Conservation (phyloP, 2,797 vertebrate genomes). For the Myotis pilosus region DNA sequence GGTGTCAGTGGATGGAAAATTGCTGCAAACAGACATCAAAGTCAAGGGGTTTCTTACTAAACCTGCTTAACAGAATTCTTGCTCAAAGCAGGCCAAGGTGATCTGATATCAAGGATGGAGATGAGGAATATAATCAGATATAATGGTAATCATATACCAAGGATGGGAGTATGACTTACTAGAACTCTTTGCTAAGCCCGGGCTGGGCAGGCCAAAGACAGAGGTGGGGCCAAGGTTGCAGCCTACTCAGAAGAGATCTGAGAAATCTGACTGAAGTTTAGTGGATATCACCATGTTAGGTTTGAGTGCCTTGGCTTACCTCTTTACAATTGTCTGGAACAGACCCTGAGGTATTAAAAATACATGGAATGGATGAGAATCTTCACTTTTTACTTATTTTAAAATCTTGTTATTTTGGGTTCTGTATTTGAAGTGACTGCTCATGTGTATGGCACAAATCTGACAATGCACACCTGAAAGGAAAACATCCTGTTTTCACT, state of each 20-base stretch:
- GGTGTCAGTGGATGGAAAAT: neutral
- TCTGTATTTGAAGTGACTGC: neutral
- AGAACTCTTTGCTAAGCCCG: neutral
- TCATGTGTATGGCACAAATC: neutral
- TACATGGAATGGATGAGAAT: neutral
- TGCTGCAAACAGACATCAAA: neutral
- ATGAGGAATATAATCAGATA: neutral
- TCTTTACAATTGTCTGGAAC: neutral
- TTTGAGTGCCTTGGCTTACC: neutral
- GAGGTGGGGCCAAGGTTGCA: neutral
- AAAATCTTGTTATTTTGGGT: neutral
- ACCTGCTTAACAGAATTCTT: neutral
- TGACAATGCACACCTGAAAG: neutral
- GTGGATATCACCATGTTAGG: neutral
- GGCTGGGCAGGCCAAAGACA: neutral
- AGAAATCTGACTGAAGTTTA: neutral
- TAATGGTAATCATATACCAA: neutral
- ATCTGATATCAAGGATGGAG: neutral
- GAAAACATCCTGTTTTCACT: neutral
- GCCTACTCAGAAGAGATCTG: neutral
- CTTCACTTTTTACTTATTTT: neutral
- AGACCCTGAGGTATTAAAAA: neutral
- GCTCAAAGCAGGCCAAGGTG: neutral
- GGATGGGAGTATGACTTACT: neutral
- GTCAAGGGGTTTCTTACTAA: neutral